Percentiles rank a stretch among this genome's conserved stretches.
Evolutionary conservation across 2,888 invertebrate genomes (phyloP).

Genomic region (Troglohyphantes excavatus): DNA sequence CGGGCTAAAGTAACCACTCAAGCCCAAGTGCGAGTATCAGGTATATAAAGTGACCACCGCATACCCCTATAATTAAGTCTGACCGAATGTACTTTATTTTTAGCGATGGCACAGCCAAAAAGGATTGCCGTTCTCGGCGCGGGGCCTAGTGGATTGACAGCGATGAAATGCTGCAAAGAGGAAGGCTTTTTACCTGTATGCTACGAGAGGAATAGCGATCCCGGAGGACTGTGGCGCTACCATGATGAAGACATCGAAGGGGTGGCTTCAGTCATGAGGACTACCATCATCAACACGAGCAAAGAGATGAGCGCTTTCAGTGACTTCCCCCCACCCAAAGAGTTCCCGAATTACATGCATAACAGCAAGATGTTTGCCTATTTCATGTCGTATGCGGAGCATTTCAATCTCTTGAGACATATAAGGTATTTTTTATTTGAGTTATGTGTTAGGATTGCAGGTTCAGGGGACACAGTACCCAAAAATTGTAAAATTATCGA

Average conservation of each 20-base stretch:
- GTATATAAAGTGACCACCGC: too few species aligned
- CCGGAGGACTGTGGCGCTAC: conserved; percentile 82
- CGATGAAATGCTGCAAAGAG: conserved; percentile 82
- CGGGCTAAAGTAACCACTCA: too few species aligned
- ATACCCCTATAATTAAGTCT: too few species aligned
- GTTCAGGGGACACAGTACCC: too few species aligned
- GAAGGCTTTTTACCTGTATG: conserved; percentile 82
- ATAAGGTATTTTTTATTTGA: conserved; percentile 51
- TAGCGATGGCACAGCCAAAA: conserved; percentile 38
- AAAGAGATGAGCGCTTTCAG: conserved; percentile 83
- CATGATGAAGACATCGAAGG: conserved; percentile 79
- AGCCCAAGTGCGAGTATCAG: too few species aligned
- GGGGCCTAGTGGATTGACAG: conserved; percentile 82
- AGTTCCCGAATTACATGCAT: conserved; percentile 84
- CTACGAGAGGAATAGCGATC: conserved; percentile 81
- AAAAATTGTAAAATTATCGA: too few species aligned
- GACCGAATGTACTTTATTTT: background rate
- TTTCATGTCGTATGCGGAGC: conserved; percentile 80
- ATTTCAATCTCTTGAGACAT: conserved; percentile 79
- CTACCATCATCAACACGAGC: conserved; percentile 82
- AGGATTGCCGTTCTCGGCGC: conserved; percentile 82
- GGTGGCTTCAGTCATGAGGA: conserved; percentile 82
- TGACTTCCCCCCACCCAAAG: conserved; percentile 83
- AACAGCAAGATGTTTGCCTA: conserved; percentile 82
- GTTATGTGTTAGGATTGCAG: too few species aligned